Conservation (phyloP, 1,140 invertebrate species). For the Leucophenga varia region DNA sequence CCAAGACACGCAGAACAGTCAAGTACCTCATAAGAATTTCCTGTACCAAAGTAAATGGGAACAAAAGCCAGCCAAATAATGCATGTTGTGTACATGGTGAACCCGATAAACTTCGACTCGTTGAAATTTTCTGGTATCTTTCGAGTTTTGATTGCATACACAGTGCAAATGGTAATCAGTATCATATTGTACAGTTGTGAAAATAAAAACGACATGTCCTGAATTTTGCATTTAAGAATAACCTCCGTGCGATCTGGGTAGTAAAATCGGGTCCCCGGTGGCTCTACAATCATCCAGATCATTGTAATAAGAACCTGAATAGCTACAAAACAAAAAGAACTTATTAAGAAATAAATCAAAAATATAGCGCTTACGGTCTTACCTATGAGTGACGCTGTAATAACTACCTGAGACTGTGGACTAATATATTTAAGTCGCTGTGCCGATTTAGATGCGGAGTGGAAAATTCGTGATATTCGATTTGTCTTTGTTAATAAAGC, state of each 20-base stretch:
- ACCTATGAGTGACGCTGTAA: slow-evolving; percentile 64
- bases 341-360: neutral
- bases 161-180: slow-evolving; percentile 76
- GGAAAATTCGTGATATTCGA: slow-evolving; percentile 79
- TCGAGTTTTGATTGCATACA: slow-evolving; percentile 83
- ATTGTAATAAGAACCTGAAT: slow-evolving; percentile 71
- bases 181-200: slow-evolving; percentile 80
- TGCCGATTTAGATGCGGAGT: slow-evolving; percentile 80
- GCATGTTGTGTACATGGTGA: slow-evolving; percentile 86
- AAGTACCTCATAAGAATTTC: slow-evolving; percentile 58
- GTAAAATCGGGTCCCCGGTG: slow-evolving; percentile 64
- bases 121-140: slow-evolving; percentile 90
- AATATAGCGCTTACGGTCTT: neutral
- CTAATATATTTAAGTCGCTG: slow-evolving; percentile 71
- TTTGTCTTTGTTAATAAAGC: slow-evolving; percentile 85
- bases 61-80: slow-evolving; percentile 89
- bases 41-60: slow-evolving; percentile 80
- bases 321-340: slow-evolving; percentile 30
- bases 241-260: slow-evolving; percentile 63
- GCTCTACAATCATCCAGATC: slow-evolving; percentile 70
- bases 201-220: slow-evolving; percentile 68
- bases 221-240: slow-evolving; percentile 71
- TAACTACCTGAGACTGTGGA: slow-evolving; percentile 64
- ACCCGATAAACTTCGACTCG: slow-evolving; percentile 81
- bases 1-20: neutral